phyloP scores from a whole-genome alignment of 1,140 invertebrate genomes.

The Calosoma granatense region DNA sequence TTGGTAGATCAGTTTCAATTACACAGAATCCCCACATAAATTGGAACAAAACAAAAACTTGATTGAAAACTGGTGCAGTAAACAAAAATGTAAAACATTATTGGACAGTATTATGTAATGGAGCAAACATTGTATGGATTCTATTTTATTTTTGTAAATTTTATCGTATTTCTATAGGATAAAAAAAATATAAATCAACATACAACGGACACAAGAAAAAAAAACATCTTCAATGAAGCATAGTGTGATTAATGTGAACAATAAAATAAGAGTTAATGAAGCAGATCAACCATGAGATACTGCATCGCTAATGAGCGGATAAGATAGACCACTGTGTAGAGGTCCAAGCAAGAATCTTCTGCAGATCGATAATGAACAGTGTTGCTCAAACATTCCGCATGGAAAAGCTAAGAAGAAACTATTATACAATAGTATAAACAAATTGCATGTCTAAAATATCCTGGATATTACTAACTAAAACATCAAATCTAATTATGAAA shows the following conservation, averaged over 20 bases:
- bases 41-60: no score
- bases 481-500: no score
- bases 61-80: no score
- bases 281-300: conserved; percentile 4
- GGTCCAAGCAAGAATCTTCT: not conserved
- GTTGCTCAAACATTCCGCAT: not conserved
- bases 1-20: no score
- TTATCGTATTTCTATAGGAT: not conserved
- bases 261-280: conserved; percentile 8
- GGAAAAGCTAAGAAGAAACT: not conserved
- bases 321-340: not conserved
- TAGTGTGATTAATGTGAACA: conserved; percentile 7
- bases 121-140: no score
- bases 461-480: no score
- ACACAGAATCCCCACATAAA: no score
- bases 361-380: not conserved
- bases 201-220: not conserved
- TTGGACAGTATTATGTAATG: no score
- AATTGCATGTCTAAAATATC: no score
- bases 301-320: conserved; percentile 5
- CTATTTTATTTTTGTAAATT: conserved; percentile 1
- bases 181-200: not conserved
- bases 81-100: no score
- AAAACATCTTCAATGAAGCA: not conserved
- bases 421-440: no score